phyloP scores from a whole-genome alignment of 2,888 invertebrate species.

The Pyrocoelia pectoralis region DNA sequence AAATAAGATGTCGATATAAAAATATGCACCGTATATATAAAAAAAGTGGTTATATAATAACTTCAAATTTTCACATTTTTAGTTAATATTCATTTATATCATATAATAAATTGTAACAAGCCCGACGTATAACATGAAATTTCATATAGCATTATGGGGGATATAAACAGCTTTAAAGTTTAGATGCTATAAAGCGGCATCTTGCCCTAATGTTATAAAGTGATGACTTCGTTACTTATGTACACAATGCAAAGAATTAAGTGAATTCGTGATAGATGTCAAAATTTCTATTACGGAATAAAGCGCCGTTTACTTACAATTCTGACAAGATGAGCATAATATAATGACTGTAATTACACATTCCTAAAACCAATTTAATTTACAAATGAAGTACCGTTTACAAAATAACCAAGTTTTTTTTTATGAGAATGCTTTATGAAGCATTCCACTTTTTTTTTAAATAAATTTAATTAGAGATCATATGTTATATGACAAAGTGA shows the following conservation, averaged over 20 bases:
- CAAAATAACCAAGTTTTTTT: too few species aligned
- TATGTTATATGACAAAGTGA: background rate
- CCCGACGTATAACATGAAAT: background rate
- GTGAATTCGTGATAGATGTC: constrained; percentile 3
- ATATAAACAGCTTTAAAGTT: constrained; percentile 10
- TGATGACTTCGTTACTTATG: constrained; percentile 9
- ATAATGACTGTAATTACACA: too few species aligned
- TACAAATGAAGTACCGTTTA: too few species aligned
- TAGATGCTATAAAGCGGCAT: constrained; percentile 3
- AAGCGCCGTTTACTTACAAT: background rate
- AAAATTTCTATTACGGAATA: constrained; percentile 4
- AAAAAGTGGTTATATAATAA: too few species aligned
- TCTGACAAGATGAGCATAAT: background rate
- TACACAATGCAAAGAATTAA: constrained; percentile 7
- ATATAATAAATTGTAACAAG: background rate
- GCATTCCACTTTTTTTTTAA: too few species aligned
- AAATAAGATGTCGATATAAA: too few species aligned
- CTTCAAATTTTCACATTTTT: background rate
- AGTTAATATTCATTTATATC: background rate
- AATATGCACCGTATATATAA: too few species aligned
- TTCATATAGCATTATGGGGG: background rate
- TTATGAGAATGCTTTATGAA: too few species aligned
- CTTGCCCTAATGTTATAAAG: constrained; percentile 5
- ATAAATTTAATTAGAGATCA: background rate
- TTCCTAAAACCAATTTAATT: too few species aligned